Percentiles rank a stretch among this genome's conserved stretches.
Evolutionary conservation across 2,888 invertebrate species (phyloP).

Genomic region (Oeneis ivallda): DNA sequence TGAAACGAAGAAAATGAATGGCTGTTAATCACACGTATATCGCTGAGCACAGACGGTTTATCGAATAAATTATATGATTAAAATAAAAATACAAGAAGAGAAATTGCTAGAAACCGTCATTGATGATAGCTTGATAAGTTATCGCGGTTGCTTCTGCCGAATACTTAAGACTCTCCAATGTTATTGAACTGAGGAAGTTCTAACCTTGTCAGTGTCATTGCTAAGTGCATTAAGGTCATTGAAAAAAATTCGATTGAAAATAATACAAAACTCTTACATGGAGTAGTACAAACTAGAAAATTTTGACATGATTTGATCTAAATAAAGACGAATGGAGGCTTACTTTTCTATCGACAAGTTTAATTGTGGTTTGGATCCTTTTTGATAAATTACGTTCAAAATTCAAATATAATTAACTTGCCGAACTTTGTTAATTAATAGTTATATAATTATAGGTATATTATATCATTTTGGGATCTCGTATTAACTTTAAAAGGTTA

Average conservation of each 20-base stretch:
- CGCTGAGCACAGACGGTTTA: conserved; percentile 38
- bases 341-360: too few relatives aligned
- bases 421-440: neutral
- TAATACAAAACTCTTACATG: neutral
- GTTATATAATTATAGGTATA: neutral
- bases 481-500: neutral
- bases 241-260: neutral
- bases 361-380: too few relatives aligned
- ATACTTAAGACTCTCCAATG: neutral
- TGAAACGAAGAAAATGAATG: conserved; percentile 39
- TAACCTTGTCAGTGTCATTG: neutral
- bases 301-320: neutral
- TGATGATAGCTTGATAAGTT: conserved; percentile 21
- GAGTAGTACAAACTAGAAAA: neutral
- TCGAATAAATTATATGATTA: conserved; percentile 23
- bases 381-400: neutral
- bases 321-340: too few relatives aligned
- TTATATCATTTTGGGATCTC: neutral
- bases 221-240: neutral
- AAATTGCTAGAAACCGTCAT: conserved; percentile 32
- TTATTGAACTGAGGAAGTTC: neutral
- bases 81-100: conserved; percentile 21
- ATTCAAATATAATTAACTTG: neutral
- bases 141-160: conserved; percentile 1
- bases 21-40: conserved; percentile 45